Evolutionary conservation across 2,113 vertebrate species (phyloP), one percentile per base, ranked within the genome.

Genomic region (Tetrax tetrax): DNA sequence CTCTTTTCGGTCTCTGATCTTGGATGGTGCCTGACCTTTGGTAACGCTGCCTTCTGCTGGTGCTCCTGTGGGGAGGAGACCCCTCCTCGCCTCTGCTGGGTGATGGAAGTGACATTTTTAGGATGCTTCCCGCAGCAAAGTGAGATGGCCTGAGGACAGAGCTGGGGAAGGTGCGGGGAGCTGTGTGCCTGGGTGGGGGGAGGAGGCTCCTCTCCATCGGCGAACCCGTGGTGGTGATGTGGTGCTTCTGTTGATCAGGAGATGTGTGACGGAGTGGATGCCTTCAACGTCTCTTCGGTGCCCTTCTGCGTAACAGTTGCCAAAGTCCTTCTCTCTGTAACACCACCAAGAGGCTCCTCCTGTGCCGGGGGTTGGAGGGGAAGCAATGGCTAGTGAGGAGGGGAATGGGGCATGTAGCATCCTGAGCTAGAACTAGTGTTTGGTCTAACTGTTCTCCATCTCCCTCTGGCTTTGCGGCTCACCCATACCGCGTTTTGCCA

Each of bases 221-320:
- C 4, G 2, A 29, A 17, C 43, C 9, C 3, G 1, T 0, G 0
- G 53, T 12, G 1, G 29, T 57, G 74, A 18, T n/a, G 35, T 31
- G 27, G 29, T 59, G 56, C 75, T 27, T 10, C 50, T 29, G 54
- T 28, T 38, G 63, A 4, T 29, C 23, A 45, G 43, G 37, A 48
- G 18, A 6, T 23, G 37, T 51, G 85, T 18, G 48, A 35, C 31
- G 5, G n/a, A 50, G 79, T 5, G 45, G 38, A 4, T 23, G 23
- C 66, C n/a, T 50, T 63, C 57, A 29, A 10, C 61, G 61, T 18
- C 41, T 71, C 31, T 19, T 29, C 1, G 3, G 54, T 21, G 25
- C 45, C 27, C 54, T 85, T 50, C 59, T 70, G 56, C 9, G 1
- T 12, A 21, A 14, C 0, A 0, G 41, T 17, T 64, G 19, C 45